Evolutionary conservation across 2,797 vertebrate genomes (phyloP).

Genomic region (Melanogrammus aeglefinus): DNA sequence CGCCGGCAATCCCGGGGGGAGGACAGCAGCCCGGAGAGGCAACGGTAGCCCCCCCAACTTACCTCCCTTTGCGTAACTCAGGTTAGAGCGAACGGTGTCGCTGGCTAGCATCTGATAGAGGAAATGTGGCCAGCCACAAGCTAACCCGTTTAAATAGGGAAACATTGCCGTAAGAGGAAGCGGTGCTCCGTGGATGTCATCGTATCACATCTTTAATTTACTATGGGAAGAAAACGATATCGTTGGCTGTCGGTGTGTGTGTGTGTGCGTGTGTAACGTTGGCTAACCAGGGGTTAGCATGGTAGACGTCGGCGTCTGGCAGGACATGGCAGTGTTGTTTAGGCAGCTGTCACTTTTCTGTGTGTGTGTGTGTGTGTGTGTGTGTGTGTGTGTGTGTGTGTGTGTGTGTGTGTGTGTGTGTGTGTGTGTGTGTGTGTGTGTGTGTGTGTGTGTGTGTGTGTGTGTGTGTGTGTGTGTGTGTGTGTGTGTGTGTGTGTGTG

Average conservation of each 20-base stretch:
- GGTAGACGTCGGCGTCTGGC: neutral
- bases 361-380: no score
- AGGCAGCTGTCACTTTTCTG: conserved; percentile 24
- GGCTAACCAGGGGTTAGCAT: conserved; percentile 4
- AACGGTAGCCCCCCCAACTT: neutral
- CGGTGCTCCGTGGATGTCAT: neutral
- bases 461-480: neutral
- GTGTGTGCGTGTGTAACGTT: neutral
- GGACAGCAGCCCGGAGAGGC: no score
- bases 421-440: no score
- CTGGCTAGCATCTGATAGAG: neutral
- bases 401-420: neutral
- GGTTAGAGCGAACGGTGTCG: neutral
- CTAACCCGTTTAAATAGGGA: neutral
- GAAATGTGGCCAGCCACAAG: neutral
- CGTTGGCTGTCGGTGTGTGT: neutral
- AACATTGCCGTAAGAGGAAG: neutral
- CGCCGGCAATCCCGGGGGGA: no score
- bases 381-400: neutral
- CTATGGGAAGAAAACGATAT: no score
- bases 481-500: neutral
- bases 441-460: no score
- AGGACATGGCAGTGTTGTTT: neutral
- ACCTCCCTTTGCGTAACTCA: neutral
- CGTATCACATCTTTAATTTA: neutral